Evolutionary conservation across 1,140 invertebrate genomes (phyloP).

Genomic region (Drosophila nebulosa): DNA sequence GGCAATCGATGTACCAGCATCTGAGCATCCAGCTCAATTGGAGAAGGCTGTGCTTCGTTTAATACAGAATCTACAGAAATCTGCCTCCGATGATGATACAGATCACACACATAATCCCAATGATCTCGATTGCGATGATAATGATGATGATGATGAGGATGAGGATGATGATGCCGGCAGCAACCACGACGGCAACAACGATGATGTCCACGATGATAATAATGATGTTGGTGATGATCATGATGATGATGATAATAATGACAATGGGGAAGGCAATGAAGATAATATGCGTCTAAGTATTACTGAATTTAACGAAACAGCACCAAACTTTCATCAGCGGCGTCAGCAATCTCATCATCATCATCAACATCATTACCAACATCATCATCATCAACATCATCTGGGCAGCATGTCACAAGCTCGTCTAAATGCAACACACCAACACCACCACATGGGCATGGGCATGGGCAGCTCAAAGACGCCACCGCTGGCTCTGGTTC

Average conservation of each 20-base stretch:
- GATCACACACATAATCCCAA: slow-evolving; percentile 33
- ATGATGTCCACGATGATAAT: slow-evolving; percentile 43
- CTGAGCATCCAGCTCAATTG: slow-evolving; percentile 85
- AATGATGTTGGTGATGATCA: slow-evolving; percentile 46
- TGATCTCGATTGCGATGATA: slow-evolving; percentile 43
- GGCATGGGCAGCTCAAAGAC: slow-evolving; percentile 55
- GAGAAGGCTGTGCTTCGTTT: slow-evolving; percentile 86
- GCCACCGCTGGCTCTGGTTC: slow-evolving; percentile 81
- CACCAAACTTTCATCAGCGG: neutral
- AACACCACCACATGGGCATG: no score
- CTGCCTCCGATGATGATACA: slow-evolving; percentile 51
- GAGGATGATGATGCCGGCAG: neutral
- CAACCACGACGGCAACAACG: no score
- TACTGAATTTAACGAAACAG: slow-evolving; percentile 21
- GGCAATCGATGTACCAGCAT: slow-evolving; percentile 82
- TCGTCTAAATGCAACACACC: slow-evolving; percentile 10
- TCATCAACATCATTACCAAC: slow-evolving; percentile 17
- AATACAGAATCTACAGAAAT: slow-evolving; percentile 83
- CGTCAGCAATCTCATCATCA: slow-evolving; percentile 15
- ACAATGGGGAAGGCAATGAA: slow-evolving; percentile 34
- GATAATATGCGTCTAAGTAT: slow-evolving; percentile 31
- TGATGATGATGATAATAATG: slow-evolving; percentile 45
- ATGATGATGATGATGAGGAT: slow-evolving; percentile 45
- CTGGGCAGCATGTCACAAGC: slow-evolving; percentile 22
- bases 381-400: slow-evolving; percentile 19